Evolutionary conservation across 2,888 invertebrate species (phyloP).

Genomic region (Chaitophorus viminalis): DNA sequence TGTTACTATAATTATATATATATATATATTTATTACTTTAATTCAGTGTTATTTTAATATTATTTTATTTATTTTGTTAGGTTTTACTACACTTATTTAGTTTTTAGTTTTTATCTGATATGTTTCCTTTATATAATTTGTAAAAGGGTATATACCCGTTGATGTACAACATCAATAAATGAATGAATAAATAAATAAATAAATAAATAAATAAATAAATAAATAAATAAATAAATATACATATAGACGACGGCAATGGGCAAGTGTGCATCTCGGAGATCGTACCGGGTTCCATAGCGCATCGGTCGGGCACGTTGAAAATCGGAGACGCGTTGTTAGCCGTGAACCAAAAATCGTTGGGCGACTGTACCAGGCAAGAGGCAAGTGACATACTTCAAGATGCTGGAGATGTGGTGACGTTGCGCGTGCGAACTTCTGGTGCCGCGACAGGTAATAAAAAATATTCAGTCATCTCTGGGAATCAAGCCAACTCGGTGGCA

Average conservation of each 20-base stretch:
- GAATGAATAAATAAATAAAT: no score
- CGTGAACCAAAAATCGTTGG: conserved; percentile 85
- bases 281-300: conserved; percentile 88
- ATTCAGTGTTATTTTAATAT: no score
- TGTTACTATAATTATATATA: no score
- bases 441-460: background rate
- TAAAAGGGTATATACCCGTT: no score
- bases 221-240: no score
- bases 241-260: conserved; percentile 62
- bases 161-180: no score
- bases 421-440: conserved; percentile 65
- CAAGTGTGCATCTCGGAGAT: conserved; percentile 79
- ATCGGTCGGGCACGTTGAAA: conserved; percentile 86
- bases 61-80: no score
- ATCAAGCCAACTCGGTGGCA: background rate
- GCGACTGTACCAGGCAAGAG: conserved; percentile 75
- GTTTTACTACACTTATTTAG: no score
- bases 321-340: conserved; percentile 88
- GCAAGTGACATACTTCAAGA: conserved; percentile 70
- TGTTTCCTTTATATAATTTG: no score
- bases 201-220: no score
- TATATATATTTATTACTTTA: no score
- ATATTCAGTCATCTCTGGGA: background rate
- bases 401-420: conserved; percentile 69
- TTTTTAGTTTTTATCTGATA: no score